phyloP scores from a whole-genome alignment of 2,113 vertebrate genomes.

The Nansenia antarctica region DNA sequence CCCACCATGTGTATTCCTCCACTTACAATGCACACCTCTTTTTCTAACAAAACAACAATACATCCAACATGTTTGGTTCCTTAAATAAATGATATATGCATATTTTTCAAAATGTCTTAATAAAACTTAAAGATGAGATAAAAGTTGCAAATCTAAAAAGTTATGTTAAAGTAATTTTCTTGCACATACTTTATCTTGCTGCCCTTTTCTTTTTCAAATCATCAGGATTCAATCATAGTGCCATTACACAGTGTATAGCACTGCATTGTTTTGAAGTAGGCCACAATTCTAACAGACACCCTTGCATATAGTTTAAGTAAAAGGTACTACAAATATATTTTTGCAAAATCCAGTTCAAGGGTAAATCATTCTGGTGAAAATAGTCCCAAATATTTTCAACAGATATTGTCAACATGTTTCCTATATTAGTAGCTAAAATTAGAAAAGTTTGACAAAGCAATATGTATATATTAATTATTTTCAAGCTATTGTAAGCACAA shows the following conservation, averaged over 20 bases:
- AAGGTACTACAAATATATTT: slow-evolving; percentile 14
- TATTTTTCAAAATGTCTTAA: slow-evolving; percentile 18
- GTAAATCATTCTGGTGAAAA: slow-evolving; percentile 7
- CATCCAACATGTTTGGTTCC: slow-evolving; percentile 28
- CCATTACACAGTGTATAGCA: slow-evolving; percentile 22
- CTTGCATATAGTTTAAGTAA: background rate
- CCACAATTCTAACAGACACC: slow-evolving; percentile 30
- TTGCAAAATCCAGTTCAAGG: slow-evolving; percentile 44
- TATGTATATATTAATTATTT: slow-evolving; percentile 30
- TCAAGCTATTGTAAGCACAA: slow-evolving; percentile 48
- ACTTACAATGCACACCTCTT: slow-evolving; percentile 17
- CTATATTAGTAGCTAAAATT: slow-evolving; percentile 42
- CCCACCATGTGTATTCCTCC: slow-evolving; percentile 9
- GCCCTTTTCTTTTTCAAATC: slow-evolving; percentile 3
- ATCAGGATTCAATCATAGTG: slow-evolving; percentile 31
- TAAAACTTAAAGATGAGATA: background rate
- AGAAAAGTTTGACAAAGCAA: slow-evolving; percentile 39
- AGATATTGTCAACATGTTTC: slow-evolving; percentile 14
- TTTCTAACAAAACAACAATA: background rate
- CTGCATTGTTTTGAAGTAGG: slow-evolving; percentile 16
- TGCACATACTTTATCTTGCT: background rate
- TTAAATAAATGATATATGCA: slow-evolving; percentile 35
- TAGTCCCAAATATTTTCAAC: slow-evolving; percentile 12
- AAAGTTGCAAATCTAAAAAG: background rate
- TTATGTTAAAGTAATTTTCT: background rate